A percentile compares a stretch with the other conserved stretches of the same genome.
Evolutionary conservation across 2,888 invertebrate genomes (phyloP).

Genomic region (Drosophila antonietae): DNA sequence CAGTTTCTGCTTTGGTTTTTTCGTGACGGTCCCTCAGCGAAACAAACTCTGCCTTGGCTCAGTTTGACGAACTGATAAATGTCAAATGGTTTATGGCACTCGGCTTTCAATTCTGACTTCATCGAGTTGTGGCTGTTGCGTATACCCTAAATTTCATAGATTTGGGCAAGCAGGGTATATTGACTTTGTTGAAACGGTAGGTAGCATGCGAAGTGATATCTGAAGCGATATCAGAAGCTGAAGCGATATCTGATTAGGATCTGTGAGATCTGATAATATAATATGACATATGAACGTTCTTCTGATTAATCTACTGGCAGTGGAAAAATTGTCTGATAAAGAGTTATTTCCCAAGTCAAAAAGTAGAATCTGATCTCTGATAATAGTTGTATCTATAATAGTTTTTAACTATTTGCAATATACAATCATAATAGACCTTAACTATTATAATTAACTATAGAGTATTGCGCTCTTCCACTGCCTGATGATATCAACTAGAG

Average conservation of each 20-base stretch:
- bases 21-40: slow-evolving; percentile 8
- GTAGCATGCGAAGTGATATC: too few relatives aligned
- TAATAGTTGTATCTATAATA: too few relatives aligned
- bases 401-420: too few relatives aligned
- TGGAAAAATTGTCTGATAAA: too few relatives aligned
- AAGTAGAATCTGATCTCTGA: too few relatives aligned
- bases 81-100: slow-evolving; percentile 63
- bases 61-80: slow-evolving; percentile 69
- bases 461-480: neutral
- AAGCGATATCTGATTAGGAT: too few relatives aligned
- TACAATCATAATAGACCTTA: too few relatives aligned
- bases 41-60: slow-evolving; percentile 40
- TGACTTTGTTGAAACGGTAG: neutral
- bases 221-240: too few relatives aligned
- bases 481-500: neutral
- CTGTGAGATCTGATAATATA: too few relatives aligned
- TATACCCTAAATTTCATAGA: neutral
- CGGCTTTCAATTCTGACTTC: slow-evolving; percentile 11
- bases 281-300: too few relatives aligned
- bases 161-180: neutral
- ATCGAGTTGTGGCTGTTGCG: neutral
- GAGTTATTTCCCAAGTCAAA: too few relatives aligned
- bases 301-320: too few relatives aligned
- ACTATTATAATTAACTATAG: neutral
- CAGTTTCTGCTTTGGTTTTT: slow-evolving; percentile 13